These are phyloP conservation scores for Fistularia commersonii DNA, from an alignment of 2,797 vertebrate species.

Conservation along the genomic window DNA sequence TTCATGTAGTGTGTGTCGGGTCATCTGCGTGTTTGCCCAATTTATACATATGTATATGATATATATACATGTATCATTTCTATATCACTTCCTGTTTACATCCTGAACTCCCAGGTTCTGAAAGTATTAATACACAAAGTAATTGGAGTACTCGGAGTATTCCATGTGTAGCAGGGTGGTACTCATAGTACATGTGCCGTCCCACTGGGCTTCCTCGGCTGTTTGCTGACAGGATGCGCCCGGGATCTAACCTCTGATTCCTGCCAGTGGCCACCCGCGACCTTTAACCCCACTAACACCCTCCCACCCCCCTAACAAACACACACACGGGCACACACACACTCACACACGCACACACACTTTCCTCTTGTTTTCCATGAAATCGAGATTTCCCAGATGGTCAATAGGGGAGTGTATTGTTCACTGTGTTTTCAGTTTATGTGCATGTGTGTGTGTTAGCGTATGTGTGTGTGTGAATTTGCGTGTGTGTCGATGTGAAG, in stretches of 20 bases:
- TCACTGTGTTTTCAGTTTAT: background rate
- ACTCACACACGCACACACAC: too few species aligned
- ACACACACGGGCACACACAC: too few species aligned
- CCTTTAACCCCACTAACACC: constrained; percentile 27
- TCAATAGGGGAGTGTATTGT: constrained; percentile 8
- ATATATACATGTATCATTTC: too few species aligned
- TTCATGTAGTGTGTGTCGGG: too few species aligned
- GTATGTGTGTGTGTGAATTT: constrained; percentile 5
- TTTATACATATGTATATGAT: too few species aligned
- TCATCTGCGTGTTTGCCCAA: background rate
- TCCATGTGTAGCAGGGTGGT: too few species aligned
- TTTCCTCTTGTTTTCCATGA: constrained; percentile 21
- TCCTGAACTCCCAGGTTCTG: too few species aligned
- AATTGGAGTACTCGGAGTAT: too few species aligned
- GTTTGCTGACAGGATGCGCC: constrained; percentile 43
- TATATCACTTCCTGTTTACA: too few species aligned
- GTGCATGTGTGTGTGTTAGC: background rate
- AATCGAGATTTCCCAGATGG: constrained; percentile 16
- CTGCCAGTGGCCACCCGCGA: constrained; percentile 30
- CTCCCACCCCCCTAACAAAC: too few species aligned
- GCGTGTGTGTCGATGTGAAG: background rate
- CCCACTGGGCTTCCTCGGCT: constrained; percentile 3
- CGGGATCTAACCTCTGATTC: constrained; percentile 42
- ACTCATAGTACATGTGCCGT: too few species aligned
- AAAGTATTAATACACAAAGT: too few species aligned